Percentiles rank a stretch among this genome's conserved stretches.
Evolutionary conservation across 2,888 invertebrate genomes (phyloP).

Genomic region (Cremastinae sp.): DNA sequence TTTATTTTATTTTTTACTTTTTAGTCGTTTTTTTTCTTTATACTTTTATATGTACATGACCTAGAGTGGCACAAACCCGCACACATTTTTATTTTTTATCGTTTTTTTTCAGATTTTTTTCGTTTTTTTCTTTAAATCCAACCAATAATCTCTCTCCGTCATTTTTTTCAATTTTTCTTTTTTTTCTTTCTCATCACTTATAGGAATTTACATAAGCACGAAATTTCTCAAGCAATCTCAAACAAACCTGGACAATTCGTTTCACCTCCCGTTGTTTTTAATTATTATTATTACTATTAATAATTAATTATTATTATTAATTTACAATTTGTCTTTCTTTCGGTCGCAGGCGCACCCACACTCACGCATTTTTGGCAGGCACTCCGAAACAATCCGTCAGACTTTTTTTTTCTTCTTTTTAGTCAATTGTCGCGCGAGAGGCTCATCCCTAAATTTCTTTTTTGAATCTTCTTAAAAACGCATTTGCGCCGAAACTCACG

Average conservation of each 20-base stretch:
- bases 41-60: constrained; percentile 73
- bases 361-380: constrained; percentile 25
- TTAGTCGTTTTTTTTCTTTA: constrained; percentile 14
- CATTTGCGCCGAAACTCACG: background rate
- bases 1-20: constrained; percentile 57
- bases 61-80: constrained; percentile 74
- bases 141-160: constrained; percentile 51
- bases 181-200: constrained; percentile 29
- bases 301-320: no score
- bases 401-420: constrained; percentile 17
- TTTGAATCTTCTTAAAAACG: constrained; percentile 34
- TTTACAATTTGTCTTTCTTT: constrained; percentile 44
- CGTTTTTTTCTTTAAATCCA: constrained; percentile 51
- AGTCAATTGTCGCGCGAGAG: no score
- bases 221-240: constrained; percentile 57
- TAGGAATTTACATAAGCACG: constrained; percentile 57
- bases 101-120: constrained; percentile 50
- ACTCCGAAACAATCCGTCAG: constrained; percentile 33
- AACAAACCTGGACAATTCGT: constrained; percentile 45
- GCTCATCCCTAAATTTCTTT: constrained; percentile 13
- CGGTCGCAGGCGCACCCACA: background rate
- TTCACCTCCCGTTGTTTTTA: constrained; percentile 25
- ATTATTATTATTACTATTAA: constrained; percentile 9
- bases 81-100: constrained; percentile 66
- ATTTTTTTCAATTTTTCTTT: constrained; percentile 35